A percentile compares a stretch with the other conserved stretches of the same genome.
Conservation (phyloP, 2,113 vertebrate genomes). For the Mirounga angustirostris region DNA sequence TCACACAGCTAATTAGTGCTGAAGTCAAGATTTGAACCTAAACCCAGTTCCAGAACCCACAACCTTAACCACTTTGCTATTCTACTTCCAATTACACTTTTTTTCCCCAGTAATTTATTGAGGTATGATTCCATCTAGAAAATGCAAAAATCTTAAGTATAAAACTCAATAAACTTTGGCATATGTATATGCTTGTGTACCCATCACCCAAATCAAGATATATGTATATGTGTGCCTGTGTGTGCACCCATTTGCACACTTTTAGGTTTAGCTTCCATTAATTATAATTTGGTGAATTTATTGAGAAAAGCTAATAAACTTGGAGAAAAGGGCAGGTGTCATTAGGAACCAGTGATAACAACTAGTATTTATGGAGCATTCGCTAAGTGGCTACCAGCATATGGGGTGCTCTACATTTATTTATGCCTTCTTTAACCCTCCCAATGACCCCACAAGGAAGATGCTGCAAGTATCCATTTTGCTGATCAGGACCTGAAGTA, state of each 20-base stretch:
- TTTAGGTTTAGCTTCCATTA: background rate
- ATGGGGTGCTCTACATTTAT: background rate
- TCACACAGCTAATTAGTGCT: background rate
- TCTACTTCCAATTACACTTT: background rate
- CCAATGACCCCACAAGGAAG: background rate
- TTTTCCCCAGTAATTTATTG: constrained; percentile 2
- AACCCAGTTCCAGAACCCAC: constrained; percentile 16
- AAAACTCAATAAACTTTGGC: background rate
- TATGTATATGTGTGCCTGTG: background rate
- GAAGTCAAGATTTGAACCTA: background rate
- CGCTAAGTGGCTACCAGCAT: background rate
- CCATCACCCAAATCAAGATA: background rate
- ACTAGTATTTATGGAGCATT: background rate
- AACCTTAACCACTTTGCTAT: constrained; percentile 4
- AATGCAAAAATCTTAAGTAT: background rate
- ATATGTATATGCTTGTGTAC: background rate
- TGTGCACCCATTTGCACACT: background rate
- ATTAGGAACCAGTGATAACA: background rate
- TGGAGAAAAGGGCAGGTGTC: background rate
- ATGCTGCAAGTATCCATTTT: background rate
- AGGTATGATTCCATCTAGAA: constrained; percentile 26
- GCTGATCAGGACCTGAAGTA: background rate
- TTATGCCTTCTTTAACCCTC: background rate
- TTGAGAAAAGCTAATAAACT: background rate
- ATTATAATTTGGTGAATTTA: background rate